Evolutionary conservation across 2,888 invertebrate genomes (phyloP).

Genomic region (Thecocarcelia acutangulata): DNA sequence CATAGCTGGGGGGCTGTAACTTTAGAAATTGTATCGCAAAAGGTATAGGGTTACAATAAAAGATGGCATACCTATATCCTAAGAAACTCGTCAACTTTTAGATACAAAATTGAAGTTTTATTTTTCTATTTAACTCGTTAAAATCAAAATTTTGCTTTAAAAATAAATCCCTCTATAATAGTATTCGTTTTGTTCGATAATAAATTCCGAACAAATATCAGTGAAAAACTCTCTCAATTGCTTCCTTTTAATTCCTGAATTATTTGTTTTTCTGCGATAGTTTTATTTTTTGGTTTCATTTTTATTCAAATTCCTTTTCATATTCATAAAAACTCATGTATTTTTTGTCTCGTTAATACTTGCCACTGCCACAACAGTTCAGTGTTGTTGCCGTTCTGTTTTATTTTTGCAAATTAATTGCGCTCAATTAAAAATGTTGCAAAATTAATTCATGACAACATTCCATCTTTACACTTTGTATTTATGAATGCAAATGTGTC

Average conservation of each 20-base stretch:
- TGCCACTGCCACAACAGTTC: slow-evolving; percentile 23
- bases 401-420: slow-evolving; percentile 78
- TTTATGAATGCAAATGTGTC: slow-evolving; percentile 25
- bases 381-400: slow-evolving; percentile 8
- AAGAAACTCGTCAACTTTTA: too few species aligned
- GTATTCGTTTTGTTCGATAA: too few species aligned
- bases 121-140: too few species aligned
- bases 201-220: too few species aligned
- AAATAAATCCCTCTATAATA: too few species aligned
- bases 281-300: slow-evolving; percentile 10
- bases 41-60: too few species aligned
- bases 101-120: too few species aligned
- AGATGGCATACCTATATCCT: too few species aligned
- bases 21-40: too few species aligned
- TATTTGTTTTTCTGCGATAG: slow-evolving; percentile 7
- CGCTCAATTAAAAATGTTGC: slow-evolving; percentile 81
- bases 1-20: too few species aligned
- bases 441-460: slow-evolving; percentile 77
- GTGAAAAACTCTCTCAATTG: not conserved
- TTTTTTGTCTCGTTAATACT: not conserved
- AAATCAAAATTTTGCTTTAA: too few species aligned
- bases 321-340: not conserved
- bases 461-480: slow-evolving; percentile 67
- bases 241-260: slow-evolving; percentile 11
- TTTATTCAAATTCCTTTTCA: not conserved